Evolutionary conservation across 2,888 invertebrate genomes (phyloP).

Genomic region (Stenodema calcarata): DNA sequence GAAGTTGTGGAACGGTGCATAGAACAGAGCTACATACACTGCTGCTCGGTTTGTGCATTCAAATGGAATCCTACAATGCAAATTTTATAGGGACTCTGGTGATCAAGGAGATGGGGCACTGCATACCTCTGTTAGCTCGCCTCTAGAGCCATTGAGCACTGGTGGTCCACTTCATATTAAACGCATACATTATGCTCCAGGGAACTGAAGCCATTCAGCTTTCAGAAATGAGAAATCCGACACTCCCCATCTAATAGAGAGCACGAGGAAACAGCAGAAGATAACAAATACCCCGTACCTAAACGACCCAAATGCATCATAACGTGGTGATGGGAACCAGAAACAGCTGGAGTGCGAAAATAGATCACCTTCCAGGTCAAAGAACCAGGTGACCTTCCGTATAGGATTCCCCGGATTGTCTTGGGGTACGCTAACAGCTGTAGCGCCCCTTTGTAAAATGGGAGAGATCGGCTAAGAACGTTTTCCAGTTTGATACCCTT

Average conservation of each 20-base stretch:
- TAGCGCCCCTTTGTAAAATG: neutral
- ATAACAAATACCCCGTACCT: neutral
- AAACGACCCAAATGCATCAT: neutral
- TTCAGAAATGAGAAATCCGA: neutral
- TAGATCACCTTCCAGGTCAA: conserved; percentile 9
- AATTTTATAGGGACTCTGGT: no score
- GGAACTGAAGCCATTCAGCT: neutral
- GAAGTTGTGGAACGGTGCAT: no score
- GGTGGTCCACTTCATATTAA: no score
- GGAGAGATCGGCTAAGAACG: neutral
- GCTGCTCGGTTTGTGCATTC: no score
- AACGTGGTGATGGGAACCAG: neutral
- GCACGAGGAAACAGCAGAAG: neutral
- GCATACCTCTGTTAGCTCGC: no score
- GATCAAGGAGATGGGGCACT: no score
- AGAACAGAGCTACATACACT: no score
- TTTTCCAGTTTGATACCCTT: conserved; percentile 15
- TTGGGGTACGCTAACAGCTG: conserved; percentile 28
- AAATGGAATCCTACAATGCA: no score
- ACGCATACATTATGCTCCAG: no score
- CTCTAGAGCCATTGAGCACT: no score
- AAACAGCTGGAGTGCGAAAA: conserved; percentile 8
- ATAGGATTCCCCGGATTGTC: conserved; percentile 5
- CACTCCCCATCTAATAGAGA: neutral
- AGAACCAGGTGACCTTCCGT: conserved; percentile 29